Evolutionary conservation across 2,888 invertebrate genomes (phyloP).

Genomic region (Thyatira batis): DNA sequence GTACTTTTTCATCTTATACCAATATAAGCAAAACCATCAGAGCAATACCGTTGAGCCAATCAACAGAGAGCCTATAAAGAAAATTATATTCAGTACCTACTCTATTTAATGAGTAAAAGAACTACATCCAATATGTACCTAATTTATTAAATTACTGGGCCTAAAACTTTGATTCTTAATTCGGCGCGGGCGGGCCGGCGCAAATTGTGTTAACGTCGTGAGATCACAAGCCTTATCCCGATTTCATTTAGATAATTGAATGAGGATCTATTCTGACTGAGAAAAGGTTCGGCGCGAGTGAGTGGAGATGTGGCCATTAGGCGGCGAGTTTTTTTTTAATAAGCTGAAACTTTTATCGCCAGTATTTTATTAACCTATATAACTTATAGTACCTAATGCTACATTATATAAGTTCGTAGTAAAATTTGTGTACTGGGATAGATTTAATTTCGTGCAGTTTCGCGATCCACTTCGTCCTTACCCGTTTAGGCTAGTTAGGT

Average conservation of each 20-base stretch:
- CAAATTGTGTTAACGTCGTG: slow-evolving; percentile 74
- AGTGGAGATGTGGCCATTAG: slow-evolving; percentile 41
- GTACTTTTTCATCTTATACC: too few species aligned
- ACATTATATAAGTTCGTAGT: too few species aligned
- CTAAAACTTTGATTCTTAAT: slow-evolving; percentile 55
- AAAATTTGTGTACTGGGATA: too few species aligned
- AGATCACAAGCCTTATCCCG: slow-evolving; percentile 72
- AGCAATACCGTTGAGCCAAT: neutral
- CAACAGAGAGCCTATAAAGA: neutral
- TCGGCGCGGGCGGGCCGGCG: slow-evolving; percentile 48
- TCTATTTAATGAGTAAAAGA: slow-evolving; percentile 13
- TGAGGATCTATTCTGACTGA: slow-evolving; percentile 75
- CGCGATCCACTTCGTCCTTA: too few species aligned
- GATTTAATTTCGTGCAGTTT: too few species aligned
- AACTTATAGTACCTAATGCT: too few species aligned
- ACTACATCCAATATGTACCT: neutral
- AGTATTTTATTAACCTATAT: too few species aligned
- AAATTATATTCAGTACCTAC: slow-evolving; percentile 1
- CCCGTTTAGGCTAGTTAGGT: too few species aligned
- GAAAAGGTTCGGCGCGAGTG: slow-evolving; percentile 61
- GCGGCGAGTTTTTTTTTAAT: slow-evolving; percentile 11
- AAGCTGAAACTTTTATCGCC: too few species aligned
- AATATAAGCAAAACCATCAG: neutral
- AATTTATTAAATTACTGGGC: slow-evolving; percentile 15
- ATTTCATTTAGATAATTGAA: slow-evolving; percentile 81